These are phyloP conservation scores for Clarias gariepinus DNA, from an alignment of 2,113 vertebrate genomes.

Conservation along the genomic window DNA sequence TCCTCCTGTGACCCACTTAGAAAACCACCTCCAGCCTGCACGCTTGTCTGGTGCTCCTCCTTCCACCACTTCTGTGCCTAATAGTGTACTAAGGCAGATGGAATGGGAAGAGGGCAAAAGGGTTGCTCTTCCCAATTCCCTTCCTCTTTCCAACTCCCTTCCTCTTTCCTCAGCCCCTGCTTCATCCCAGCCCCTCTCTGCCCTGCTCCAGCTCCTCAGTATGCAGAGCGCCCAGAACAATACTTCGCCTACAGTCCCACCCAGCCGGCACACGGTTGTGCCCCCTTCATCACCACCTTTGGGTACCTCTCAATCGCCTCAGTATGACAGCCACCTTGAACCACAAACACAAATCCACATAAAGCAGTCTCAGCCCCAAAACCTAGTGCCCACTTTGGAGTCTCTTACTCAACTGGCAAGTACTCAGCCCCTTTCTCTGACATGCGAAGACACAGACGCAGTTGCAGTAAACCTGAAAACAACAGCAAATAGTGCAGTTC, in stretches of 20 bases:
- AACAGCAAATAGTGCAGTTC: slow-evolving; percentile 44
- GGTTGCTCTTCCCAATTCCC: slow-evolving; percentile 7
- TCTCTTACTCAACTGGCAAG: slow-evolving; percentile 19
- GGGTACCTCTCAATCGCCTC: neutral
- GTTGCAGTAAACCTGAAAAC: slow-evolving; percentile 41
- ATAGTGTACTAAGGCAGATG: slow-evolving; percentile 11
- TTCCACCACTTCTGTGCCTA: slow-evolving; percentile 7
- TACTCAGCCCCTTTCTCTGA: slow-evolving; percentile 40
- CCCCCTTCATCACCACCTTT: slow-evolving; percentile 32
- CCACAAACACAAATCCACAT: slow-evolving; percentile 32
- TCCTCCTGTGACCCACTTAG: slow-evolving; percentile 14
- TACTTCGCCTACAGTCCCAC: slow-evolving; percentile 44
- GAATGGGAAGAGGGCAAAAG: slow-evolving; percentile 47
- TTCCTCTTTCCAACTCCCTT: slow-evolving; percentile 32
- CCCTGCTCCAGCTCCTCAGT: slow-evolving; percentile 67
- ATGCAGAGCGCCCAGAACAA: slow-evolving; percentile 61
- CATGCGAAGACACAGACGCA: slow-evolving; percentile 38
- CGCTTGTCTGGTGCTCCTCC: slow-evolving; percentile 14
- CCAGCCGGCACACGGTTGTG: slow-evolving; percentile 24
- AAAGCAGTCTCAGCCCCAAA: slow-evolving; percentile 42
- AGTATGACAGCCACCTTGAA: slow-evolving; percentile 24
- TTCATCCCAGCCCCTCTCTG: slow-evolving; percentile 68
- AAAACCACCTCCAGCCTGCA: slow-evolving; percentile 25
- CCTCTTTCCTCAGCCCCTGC: slow-evolving; percentile 53
- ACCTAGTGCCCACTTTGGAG: slow-evolving; percentile 31